These are phyloP conservation scores for Marasmarcha lunaedactyla DNA, from an alignment of 2,888 invertebrate genomes.

Conservation along the genomic window DNA sequence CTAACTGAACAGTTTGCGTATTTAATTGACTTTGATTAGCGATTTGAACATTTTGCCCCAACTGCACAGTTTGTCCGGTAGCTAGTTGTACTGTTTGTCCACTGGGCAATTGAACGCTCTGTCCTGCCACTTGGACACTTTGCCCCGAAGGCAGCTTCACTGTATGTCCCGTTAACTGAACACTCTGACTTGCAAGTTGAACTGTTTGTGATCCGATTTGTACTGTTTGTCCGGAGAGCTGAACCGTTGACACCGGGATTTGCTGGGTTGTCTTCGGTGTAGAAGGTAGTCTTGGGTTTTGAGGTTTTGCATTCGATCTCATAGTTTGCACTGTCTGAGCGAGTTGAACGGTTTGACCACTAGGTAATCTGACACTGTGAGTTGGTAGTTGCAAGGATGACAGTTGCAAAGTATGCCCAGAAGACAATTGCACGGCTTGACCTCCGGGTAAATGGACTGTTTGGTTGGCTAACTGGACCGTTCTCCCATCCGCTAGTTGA, in stretches of 20 bases:
- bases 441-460: conserved; percentile 39
- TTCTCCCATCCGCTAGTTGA: conserved; percentile 46
- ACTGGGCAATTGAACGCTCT: conserved; percentile 33
- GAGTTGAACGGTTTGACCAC: conserved; percentile 51
- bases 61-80: conserved; percentile 28
- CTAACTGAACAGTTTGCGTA: conserved; percentile 32
- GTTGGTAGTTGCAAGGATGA: conserved; percentile 42
- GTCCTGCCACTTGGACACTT: conserved; percentile 36
- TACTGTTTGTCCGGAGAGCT: conserved; percentile 42
- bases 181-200: conserved; percentile 46
- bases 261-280: conserved; percentile 28
- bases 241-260: conserved; percentile 49
- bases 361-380: conserved; percentile 51
- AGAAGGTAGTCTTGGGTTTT: conserved; percentile 29
- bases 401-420: conserved; percentile 40
- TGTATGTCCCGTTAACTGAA: conserved; percentile 57
- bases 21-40: conserved; percentile 29
- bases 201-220: conserved; percentile 52
- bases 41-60: conserved; percentile 45
- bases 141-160: conserved; percentile 55
- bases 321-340: conserved; percentile 36
- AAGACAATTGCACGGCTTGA: conserved; percentile 32
- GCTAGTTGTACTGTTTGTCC: conserved; percentile 46
- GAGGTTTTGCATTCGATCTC: conserved; percentile 29
- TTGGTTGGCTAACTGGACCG: conserved; percentile 43